A percentile compares a stretch with the other conserved stretches of the same genome.
Evolutionary conservation across 2,113 vertebrate genomes (phyloP).

Genomic region (Phylloscopus whistleri): DNA sequence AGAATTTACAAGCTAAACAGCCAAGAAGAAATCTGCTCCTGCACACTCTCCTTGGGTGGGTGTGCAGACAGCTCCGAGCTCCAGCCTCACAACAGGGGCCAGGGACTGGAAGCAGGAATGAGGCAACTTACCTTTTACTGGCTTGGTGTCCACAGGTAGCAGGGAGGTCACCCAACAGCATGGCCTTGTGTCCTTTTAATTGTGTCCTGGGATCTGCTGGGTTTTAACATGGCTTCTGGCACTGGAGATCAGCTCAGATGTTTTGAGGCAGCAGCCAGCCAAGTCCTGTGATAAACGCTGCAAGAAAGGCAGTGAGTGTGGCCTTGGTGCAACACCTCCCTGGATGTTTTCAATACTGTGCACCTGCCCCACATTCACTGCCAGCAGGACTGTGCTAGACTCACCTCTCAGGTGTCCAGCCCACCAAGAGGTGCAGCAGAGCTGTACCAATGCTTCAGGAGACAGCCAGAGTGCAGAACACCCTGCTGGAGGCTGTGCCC

Average conservation of each 20-base stretch:
- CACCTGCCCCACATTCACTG: fast-evolving
- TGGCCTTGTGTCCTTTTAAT: fast-evolving
- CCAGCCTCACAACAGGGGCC: neutral
- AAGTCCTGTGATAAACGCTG: neutral
- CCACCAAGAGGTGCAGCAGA: neutral
- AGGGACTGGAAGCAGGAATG: neutral
- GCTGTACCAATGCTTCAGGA: neutral
- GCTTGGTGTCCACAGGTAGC: neutral
- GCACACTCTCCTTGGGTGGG: fast-evolving
- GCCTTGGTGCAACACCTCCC: neutral
- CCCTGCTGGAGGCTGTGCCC: fast-evolving
- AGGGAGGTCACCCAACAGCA: neutral
- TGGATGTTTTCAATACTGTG: fast-evolving
- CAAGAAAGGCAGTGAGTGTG: neutral
- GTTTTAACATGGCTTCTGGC: neutral
- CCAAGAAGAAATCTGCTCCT: neutral
- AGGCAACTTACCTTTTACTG: neutral
- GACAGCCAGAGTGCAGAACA: neutral
- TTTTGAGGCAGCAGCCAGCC: neutral
- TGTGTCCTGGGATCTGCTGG: neutral
- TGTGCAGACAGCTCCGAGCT: neutral
- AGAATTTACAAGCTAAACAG: neutral
- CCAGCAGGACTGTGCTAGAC: neutral
- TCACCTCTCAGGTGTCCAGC: neutral
- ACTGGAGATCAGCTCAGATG: neutral